These are phyloP conservation scores for Sinosuthora webbiana DNA, from an alignment of 2,113 vertebrate genomes.

Conservation along the genomic window DNA sequence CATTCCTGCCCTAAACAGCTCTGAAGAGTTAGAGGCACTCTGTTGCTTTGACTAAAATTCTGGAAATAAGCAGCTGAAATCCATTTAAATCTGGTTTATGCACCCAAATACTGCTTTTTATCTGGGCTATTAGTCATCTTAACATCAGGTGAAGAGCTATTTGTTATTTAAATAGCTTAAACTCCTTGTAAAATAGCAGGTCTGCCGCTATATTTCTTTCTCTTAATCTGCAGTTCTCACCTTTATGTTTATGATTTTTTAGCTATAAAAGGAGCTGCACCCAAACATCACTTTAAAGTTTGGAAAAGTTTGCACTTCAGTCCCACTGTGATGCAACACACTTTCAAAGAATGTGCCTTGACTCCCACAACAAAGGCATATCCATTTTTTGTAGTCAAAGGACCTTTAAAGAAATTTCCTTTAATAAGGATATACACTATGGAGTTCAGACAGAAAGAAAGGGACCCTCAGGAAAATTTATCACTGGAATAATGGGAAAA, in stretches of 20 bases:
- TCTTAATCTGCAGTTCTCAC: neutral
- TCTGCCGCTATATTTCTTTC: constrained; percentile 14
- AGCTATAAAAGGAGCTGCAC: neutral
- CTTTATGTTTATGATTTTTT: neutral
- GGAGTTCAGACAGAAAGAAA: neutral
- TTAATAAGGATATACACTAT: neutral
- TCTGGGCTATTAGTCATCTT: constrained; percentile 3
- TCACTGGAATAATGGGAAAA: neutral
- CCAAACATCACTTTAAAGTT: neutral
- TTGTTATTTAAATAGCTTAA: constrained; percentile 24
- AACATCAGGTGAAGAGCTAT: constrained; percentile 19
- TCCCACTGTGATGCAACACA: neutral
- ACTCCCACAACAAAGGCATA: neutral
- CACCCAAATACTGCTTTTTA: neutral
- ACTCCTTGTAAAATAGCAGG: neutral
- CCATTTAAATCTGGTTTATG: neutral
- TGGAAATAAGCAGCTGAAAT: neutral
- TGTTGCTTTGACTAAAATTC: neutral
- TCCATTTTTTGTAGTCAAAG: neutral
- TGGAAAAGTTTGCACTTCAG: neutral
- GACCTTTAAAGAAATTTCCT: neutral
- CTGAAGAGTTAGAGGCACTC: neutral
- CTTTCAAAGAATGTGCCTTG: neutral
- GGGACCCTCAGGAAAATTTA: neutral
- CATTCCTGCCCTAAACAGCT: neutral